Conservation (phyloP, 2,113 vertebrate genomes). For the Lagopus muta region DNA sequence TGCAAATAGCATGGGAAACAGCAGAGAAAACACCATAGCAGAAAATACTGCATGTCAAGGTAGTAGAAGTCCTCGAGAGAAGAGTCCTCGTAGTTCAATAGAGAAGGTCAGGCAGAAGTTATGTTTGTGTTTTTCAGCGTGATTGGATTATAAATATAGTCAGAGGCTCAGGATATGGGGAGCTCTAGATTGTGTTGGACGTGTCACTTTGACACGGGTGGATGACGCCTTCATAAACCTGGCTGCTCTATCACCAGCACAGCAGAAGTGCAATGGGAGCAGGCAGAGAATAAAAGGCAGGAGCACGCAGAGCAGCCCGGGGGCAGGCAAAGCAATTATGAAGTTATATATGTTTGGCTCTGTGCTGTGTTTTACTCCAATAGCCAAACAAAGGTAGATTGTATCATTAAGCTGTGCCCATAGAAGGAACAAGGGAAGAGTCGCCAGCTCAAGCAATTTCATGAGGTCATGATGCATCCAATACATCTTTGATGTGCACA, state of each 20-base stretch:
- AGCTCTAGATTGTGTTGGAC: neutral
- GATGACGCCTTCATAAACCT: conserved; percentile 10
- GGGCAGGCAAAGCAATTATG: conserved; percentile 6
- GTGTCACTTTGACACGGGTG: neutral
- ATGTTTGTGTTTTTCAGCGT: conserved; percentile 15
- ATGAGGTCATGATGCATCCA: neutral
- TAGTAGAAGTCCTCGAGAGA: neutral
- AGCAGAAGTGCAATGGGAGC: neutral
- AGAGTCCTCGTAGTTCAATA: neutral
- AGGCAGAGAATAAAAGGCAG: neutral
- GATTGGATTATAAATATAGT: conserved; percentile 52
- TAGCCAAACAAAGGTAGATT: neutral
- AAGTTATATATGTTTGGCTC: neutral
- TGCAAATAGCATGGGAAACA: neutral
- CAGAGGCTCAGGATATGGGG: neutral
- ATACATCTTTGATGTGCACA: neutral
- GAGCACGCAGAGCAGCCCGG: neutral
- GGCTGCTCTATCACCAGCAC: neutral
- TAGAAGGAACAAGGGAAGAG: neutral
- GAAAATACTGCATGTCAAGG: neutral
- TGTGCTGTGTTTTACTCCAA: neutral
- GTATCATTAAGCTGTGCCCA: neutral
- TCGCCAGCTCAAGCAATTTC: conserved; percentile 27
- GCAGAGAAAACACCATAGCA: neutral
- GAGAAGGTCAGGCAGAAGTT: conserved; percentile 20